A percentile compares a stretch with the other conserved stretches of the same genome.
Evolutionary conservation across 2,888 invertebrate genomes (phyloP).

Genomic region (Aleiodes leptofemur): DNA sequence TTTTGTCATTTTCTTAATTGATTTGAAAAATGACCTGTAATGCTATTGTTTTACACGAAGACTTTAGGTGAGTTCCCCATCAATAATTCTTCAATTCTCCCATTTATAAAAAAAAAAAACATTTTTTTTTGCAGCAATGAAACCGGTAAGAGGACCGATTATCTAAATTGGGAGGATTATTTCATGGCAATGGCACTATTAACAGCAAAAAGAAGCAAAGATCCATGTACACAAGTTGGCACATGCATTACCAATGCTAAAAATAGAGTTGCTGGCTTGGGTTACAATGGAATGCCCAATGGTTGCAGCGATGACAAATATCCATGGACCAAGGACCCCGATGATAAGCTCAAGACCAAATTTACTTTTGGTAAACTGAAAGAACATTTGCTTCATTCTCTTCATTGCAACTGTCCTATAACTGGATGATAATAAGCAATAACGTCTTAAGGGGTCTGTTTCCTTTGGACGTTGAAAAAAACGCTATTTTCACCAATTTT

Average conservation of each 20-base stretch:
- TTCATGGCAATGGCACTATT: conserved; percentile 96
- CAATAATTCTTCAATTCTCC: no score
- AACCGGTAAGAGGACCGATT: conserved; percentile 79
- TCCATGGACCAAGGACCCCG: conserved; percentile 88
- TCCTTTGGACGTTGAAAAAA: no score
- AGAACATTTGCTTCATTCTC: conserved; percentile 49
- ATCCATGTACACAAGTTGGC: conserved; percentile 95
- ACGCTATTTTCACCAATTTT: no score
- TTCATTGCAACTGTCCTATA: no score
- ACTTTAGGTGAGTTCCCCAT: no score
- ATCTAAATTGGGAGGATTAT: conserved; percentile 93
- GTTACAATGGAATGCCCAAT: conserved; percentile 98
- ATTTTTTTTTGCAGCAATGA: conserved; percentile 60
- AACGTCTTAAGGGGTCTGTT: no score
- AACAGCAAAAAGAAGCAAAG: conserved; percentile 95
- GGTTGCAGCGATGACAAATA: conserved; percentile 92
- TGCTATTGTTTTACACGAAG: no score
- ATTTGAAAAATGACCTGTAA: conserved; percentile 1
- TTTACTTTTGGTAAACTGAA: conserved; percentile 84
- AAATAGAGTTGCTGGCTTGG: conserved; percentile 93
- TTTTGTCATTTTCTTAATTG: no score
- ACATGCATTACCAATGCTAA: conserved; percentile 94
- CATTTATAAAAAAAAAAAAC: no score
- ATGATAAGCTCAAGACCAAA: conserved; percentile 80
- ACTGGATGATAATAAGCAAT: no score